Base-by-base conservation (phyloP, 2,113 vertebrate genomes). In the Daphoenositta chrysoptera region DNA sequence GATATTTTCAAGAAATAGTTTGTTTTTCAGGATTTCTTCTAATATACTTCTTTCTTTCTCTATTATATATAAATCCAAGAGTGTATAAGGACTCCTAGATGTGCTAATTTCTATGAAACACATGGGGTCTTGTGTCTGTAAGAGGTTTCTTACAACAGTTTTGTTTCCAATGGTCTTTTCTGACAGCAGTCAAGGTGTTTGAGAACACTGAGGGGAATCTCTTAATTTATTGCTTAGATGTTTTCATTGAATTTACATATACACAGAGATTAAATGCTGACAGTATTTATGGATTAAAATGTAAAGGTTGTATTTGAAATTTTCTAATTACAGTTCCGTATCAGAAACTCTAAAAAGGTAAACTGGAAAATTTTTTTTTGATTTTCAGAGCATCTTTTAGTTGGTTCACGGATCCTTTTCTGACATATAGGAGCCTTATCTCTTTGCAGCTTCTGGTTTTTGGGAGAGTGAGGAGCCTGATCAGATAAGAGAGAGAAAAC, bases 401-500 rank as follows among this genome's bases (percentile, higher is more conserved):
- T 50, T 48, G 57, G 16, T 78, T 85, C n/a, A 39, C 17, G 24
- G 26, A 79, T 83, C 31, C 10, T 90, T 78, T 71, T 81, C 23
- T 83, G 82, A 56, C 12, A 15, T 75, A 31, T 26, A 14, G 42
- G 60, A 91, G 16, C 66, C 40, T 26, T 93, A 92, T 95, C 63
- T 92, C 45, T 80, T 28, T 88, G 57, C 19, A 65, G 56, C 68
- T 89, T 71, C 72, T 94, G 24, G 7, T 47, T 85, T 80, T 75
- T 82, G 66, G 77, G 24, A 83, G 42, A 54, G 17, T 78, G 89
- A 95, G 84, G 45, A 90, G 72, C 79, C 78, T 87, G 70, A 91
- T 97, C 87, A 89, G 76, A 79, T 95, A 78, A 91, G 78, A 83
- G 70, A 27, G 18, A 91, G 30, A 83, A 40, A 54, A 71, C 60